Evolutionary conservation across 2,797 vertebrate species (phyloP), one percentile per base, ranked within the genome.

Genomic region (Fratercula arctica): DNA sequence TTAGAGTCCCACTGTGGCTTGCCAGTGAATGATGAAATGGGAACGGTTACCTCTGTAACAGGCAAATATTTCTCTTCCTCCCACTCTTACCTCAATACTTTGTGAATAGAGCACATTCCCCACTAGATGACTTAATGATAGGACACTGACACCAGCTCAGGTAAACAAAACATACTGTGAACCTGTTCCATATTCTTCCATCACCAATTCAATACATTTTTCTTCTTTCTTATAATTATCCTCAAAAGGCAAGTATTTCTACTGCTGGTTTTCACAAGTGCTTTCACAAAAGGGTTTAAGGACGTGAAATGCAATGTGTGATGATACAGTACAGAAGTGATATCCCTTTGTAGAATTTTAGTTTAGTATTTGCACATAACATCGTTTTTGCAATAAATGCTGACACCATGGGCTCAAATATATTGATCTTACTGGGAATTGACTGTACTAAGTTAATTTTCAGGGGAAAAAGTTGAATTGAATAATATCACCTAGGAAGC

Each of bases 31-130:
- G 85, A 90, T 84, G 87, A 83, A 90, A 89, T 82, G 78, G 83
- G 79, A 91, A 91, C 1, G 28, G 21, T 93, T 92, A 78, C 68
- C 63, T 90, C 76, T 94, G 57, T 53, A 91, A 87, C 50, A 86
- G 82, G 66, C 59, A 88, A 92, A 87, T 85, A 83, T 68, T 92
- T 84, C 46, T 93, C 79, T 95, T 93, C 79, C 78, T 85, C 64
- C 75, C 50, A 37, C 79, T 92, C 91, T 93, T 93, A 87, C 76
- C 20, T 3, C 91, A 82, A 43, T 29, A 35, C 39, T 89, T 90
- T 25, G 46, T 80, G 57, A 89, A 60, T 16, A 3, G 9, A 59
- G 37, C 74, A 56, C 23, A 3, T 94, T 88, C 70, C 53, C 50
- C 43, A 15, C 41, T 66, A 70, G 57, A 29, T 69, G 63, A 39